Evolutionary conservation across 2,888 invertebrate genomes (phyloP), one percentile per base, ranked within the genome.

Genomic region (Chloroclysta siterata): DNA sequence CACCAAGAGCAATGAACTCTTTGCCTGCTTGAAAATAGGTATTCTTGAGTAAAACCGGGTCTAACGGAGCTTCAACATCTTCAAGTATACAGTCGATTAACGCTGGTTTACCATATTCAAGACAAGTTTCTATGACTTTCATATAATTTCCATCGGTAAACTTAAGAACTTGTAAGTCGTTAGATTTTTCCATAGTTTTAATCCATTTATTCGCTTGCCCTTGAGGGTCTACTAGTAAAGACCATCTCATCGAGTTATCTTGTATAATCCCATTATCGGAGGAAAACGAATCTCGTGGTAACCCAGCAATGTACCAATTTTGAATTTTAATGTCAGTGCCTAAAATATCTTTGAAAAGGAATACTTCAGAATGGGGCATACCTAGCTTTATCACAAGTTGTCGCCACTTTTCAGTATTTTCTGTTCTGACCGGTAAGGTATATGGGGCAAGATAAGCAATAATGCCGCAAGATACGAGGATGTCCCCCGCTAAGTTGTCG

Each of bases 391-490:
- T 93, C 6, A 96, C 95, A 50, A 95, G 94, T n/a, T 89, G 78
- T 64, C 95, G 95, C 98, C 98, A 98, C 68, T 96, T 94, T 0
- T 87, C 84, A 2, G 96, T 93, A 53, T 94, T 94, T 36, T 89
- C 85, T 53, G 87, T 84, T 77, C 96, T 93, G 72, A 95, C 95
- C 15, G 94, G 93, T 53, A 95, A 94, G 6, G 97, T 97, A 74
- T 98, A 97, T 0, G 98, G 96, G 0, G 98, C 96, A 57, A 99
- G 93, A 87, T 99, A 99, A 0, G 98, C 97, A 70, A 98, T 97
- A 44, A 98, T 95, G 14, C 97, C 98, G 79, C 96, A 96, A 0
- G 98, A 97, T 39, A 99, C 94, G 14, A 99, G 90, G 73, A 98
- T 96, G 87, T 98, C 98, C 0, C 98, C 99, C 0, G 97, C 96